Evolutionary conservation across 2,797 vertebrate species (phyloP).

Genomic region (Bovichtus diacanthus): DNA sequence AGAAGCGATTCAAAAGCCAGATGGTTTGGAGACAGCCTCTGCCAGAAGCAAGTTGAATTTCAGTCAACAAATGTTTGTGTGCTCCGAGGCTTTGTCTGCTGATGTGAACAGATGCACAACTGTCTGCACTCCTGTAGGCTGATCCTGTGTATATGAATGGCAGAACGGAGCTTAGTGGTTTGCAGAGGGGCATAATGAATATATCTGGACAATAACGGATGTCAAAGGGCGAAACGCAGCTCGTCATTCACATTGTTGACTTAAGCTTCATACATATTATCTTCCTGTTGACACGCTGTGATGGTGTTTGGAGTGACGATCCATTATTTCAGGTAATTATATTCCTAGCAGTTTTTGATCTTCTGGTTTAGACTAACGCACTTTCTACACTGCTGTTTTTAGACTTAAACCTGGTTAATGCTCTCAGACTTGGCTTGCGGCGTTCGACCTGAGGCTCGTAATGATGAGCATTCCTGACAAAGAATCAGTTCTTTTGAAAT

Average conservation of each 20-base stretch:
- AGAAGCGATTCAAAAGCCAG: constrained; percentile 59
- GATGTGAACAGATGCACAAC: constrained; percentile 4
- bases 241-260: constrained; percentile 27
- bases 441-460: not conserved
- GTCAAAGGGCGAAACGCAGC: constrained; percentile 4
- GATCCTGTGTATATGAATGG: not conserved
- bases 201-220: constrained; percentile 1
- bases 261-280: not conserved
- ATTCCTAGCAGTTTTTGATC: constrained; percentile 1
- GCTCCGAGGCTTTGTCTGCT: constrained; percentile 4
- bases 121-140: constrained; percentile 12
- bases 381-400: not conserved
- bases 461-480: not conserved
- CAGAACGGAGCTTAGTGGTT: not conserved
- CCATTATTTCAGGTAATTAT: constrained; percentile 16
- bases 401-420: not conserved
- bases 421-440: not conserved
- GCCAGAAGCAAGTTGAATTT: constrained; percentile 46
- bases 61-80: constrained; percentile 56
- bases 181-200: not conserved
- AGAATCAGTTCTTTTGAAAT: constrained; percentile 13
- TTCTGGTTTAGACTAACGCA: not conserved
- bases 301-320: not conserved
- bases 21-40: constrained; percentile 29
- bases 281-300: not conserved